Percentiles rank a stretch among this genome's conserved stretches.
phyloP scores from a whole-genome alignment of 2,888 invertebrate genomes.

The Drosophila vallismaia region DNA sequence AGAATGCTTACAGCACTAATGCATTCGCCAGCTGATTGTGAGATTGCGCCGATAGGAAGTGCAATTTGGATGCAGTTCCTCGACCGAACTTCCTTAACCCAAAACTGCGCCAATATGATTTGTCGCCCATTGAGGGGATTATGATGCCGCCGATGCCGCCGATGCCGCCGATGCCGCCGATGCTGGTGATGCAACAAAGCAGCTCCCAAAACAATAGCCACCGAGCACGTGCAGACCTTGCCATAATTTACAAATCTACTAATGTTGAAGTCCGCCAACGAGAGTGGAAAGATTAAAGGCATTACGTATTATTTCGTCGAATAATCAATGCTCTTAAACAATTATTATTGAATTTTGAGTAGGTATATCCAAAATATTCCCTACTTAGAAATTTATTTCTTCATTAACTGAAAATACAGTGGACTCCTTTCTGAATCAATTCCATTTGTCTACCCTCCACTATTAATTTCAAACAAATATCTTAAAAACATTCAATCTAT shows the following conservation, averaged over 20 bases:
- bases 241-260: conserved; percentile 44
- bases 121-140: conserved; percentile 65
- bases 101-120: conserved; percentile 56
- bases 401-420: too few species aligned
- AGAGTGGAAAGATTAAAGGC: not conserved
- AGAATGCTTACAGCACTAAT: conserved; percentile 20
- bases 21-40: conserved; percentile 23
- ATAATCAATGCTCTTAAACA: not conserved
- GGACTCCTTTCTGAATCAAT: too few species aligned
- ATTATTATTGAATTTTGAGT: too few species aligned
- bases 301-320: not conserved
- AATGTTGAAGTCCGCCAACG: conserved; percentile 13
- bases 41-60: conserved; percentile 35
- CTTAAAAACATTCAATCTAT: too few species aligned
- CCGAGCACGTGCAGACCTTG: conserved; percentile 73
- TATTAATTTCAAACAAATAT: too few species aligned
- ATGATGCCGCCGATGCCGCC: conserved; percentile 25
- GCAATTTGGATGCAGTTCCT: conserved; percentile 24
- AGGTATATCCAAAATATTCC: too few species aligned
- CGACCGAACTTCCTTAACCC: conserved; percentile 47
- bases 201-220: conserved; percentile 58
- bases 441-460: too few species aligned
- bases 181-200: conserved; percentile 59
- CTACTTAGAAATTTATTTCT: too few species aligned
- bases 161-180: not conserved